Evolutionary conservation across 2,888 invertebrate genomes (phyloP), one percentile per base, ranked within the genome.

Genomic region (Endotricha flammealis): DNA sequence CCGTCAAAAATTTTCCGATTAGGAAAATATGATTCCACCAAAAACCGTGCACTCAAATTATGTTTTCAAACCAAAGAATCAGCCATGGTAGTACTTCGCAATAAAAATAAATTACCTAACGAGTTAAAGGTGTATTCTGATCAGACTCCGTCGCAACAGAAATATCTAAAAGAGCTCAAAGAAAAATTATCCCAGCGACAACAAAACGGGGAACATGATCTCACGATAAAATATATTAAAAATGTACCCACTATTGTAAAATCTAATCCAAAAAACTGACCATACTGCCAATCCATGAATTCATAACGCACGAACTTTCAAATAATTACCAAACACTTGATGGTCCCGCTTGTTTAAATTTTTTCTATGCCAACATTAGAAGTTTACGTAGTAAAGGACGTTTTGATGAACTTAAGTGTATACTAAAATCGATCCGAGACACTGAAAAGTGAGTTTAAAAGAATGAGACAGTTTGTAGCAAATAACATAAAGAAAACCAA

Each of bases 181-280:
- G 10, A 11, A 3, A 27, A 36, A 11, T 12, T 36, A 9, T 13
- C 2, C 1, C 12, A 13, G 12, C 32, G 38, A 2, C 8, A 13
- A 9, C 33, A 33, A 3, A 28, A 29, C 24, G 34, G 38, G 3
- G 38, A 38, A 16, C 16, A n/a, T n/a, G n/a, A n/a, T n/a, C n/a
- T n/a, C n/a, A n/a, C n/a, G n/a, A n/a, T n/a, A n/a, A n/a, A n/a
- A 30, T 34, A 39, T 11, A 30, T 31, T 4, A 39, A 39, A 27
- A 31, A 31, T 13, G 22, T 13, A 14, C 38, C 38, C 2, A 17
- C 4, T 2, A 36, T 36, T 16, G 12, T 33, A 11, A 22, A 13
- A 27, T 1, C n/a, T 13, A 12, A 14, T 12, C 31, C 14, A 36
- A 36, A 36, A 36, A 36, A 23, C 35, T 23, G n/a, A n/a, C n/a